Conservation (phyloP, 2,797 vertebrate species). For the Falco cherrug region DNA sequence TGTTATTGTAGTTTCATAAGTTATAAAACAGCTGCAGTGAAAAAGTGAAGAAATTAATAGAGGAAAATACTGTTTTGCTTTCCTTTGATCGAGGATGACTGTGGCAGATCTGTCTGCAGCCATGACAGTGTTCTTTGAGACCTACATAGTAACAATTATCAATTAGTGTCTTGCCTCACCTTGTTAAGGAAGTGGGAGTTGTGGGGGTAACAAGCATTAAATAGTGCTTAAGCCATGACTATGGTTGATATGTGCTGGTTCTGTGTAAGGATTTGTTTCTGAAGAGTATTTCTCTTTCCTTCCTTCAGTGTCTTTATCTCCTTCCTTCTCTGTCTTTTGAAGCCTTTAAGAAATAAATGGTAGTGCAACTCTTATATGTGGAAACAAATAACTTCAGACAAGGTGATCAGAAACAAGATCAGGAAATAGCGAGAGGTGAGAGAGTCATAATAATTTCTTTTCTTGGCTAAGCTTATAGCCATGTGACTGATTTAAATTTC, state of each 20-base stretch:
- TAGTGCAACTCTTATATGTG: neutral
- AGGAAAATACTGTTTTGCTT: neutral
- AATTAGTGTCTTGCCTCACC: neutral
- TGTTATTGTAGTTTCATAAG: neutral
- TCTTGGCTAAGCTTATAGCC: neutral
- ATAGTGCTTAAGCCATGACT: neutral
- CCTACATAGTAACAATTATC: neutral
- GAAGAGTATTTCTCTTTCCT: neutral
- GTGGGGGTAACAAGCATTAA: neutral
- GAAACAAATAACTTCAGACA: neutral
- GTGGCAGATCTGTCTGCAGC: neutral
- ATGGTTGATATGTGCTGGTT: neutral
- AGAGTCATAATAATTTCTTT: neutral
- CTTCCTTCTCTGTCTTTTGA: neutral
- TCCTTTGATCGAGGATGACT: neutral
- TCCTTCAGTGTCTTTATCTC: neutral
- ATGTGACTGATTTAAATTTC: neutral
- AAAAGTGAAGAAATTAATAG: neutral
- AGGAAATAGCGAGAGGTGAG: neutral
- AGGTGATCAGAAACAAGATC: neutral
- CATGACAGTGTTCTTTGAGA: neutral
- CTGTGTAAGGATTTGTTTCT: neutral
- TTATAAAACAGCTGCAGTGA: neutral
- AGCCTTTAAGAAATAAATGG: neutral
- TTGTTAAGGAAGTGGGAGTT: neutral